Conservation (phyloP, 2,113 vertebrate genomes). For the Chloroceryle aenea region DNA sequence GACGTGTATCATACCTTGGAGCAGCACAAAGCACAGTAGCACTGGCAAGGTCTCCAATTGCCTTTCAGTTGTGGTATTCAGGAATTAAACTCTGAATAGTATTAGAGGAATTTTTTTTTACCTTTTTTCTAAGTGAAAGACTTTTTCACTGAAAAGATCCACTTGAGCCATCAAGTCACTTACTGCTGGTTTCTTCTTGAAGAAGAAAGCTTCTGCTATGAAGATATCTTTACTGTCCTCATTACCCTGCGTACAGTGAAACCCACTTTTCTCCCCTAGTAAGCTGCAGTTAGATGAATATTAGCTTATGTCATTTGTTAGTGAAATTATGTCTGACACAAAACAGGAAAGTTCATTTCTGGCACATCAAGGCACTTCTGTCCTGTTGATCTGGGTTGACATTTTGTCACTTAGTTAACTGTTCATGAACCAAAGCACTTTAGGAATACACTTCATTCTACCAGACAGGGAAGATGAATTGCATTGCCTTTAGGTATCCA, state of each 20-base stretch:
- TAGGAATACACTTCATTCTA: background rate
- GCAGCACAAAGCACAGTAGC: background rate
- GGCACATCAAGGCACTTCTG: background rate
- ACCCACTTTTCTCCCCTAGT: background rate
- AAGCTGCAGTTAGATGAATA: background rate
- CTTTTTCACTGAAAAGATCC: background rate
- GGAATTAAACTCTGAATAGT: conserved; percentile 4
- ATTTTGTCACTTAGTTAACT: background rate
- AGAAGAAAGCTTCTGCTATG: background rate
- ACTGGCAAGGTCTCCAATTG: background rate
- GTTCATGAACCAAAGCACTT: background rate
- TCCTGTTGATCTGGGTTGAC: background rate
- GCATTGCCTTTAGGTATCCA: background rate
- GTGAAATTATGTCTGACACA: background rate
- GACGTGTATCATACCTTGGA: background rate
- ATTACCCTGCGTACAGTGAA: background rate
- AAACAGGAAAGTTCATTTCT: background rate
- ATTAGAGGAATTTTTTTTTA: background rate
- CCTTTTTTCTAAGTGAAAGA: background rate
- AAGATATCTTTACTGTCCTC: background rate
- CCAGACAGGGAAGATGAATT: background rate
- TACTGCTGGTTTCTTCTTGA: background rate
- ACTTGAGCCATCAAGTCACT: background rate
- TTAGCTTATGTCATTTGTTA: background rate
- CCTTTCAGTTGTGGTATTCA: background rate